Conservation (phyloP, 2,888 invertebrate species). For the Nephrotoma guestfalica region DNA sequence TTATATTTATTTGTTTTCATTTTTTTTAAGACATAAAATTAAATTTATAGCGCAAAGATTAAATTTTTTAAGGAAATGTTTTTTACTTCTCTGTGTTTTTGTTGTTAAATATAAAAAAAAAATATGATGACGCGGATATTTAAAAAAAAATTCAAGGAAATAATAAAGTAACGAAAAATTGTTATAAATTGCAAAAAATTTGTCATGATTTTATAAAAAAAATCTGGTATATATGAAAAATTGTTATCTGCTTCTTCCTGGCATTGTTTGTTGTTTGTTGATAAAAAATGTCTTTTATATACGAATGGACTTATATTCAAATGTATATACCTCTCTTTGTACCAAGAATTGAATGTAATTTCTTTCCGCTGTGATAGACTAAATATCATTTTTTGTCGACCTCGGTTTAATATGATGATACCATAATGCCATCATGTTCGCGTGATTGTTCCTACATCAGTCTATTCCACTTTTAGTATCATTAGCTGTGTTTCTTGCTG, state of each 20-base stretch:
- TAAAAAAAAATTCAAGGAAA: background rate
- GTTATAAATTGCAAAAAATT: background rate
- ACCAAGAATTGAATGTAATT: background rate
- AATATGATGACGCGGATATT: background rate
- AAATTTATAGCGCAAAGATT: background rate
- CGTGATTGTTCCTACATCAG: too few relatives aligned
- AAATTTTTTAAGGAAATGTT: background rate
- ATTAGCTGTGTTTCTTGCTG: too few relatives aligned
- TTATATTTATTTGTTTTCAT: background rate
- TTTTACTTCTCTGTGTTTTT: background rate
- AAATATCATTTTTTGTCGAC: background rate
- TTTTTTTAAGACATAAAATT: background rate
- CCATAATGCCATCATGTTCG: too few relatives aligned
- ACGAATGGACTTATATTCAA: background rate
- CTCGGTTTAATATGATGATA: too few relatives aligned
- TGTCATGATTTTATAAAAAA: background rate
- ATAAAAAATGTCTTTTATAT: background rate
- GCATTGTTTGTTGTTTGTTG: background rate
- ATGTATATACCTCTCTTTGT: background rate
- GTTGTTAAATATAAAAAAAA: background rate
- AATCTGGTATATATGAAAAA: background rate
- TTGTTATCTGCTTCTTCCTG: background rate
- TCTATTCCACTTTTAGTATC: too few relatives aligned
- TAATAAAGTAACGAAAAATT: background rate
- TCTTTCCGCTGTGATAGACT: background rate